Evolutionary conservation across 2,888 invertebrate species (phyloP), one percentile per base, ranked within the genome.

Genomic region (Rhorus exstirpatorius): DNA sequence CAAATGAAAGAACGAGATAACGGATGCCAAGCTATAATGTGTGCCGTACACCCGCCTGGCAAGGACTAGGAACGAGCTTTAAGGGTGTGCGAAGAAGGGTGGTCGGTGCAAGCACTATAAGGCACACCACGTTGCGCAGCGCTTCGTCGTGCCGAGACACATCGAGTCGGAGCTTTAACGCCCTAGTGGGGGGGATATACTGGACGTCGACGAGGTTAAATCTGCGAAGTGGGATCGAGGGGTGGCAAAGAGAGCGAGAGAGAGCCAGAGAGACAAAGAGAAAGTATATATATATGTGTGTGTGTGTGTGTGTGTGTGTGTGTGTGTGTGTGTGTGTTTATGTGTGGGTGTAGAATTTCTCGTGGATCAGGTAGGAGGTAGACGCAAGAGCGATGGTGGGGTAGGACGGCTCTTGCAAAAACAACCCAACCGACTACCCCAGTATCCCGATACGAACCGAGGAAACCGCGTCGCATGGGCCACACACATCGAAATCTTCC

Each of bases 401-500:
- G 65, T 41, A n/a, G 31, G 44, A 58, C 72, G 60, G 61, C 63
- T 83, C 74, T 84, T 87, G 89, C 88, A 88, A 89, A 89, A 89
- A 89, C 89, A 89, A 88, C 86, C 87, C 87, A 85, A 82, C 86
- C 84, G 86, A 84, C 84, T 85, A 87, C 86, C 86, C 87, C 89
- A 90, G 89, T 89, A 89, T 77, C 88, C 86, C 88, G 88, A 86
- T 87, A 87, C 86, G 86, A 85, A 79, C 87, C 85, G 88, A 83
- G 81, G 84, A 84, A 87, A 86, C 81, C 86, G 84, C 88, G 79
- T 85, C 84, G 84, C 87, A 84, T 84, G 85, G 84, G 81, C 81
- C 80, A 68, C 79, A 83, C 79, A 83, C 79, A 58, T 24, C 17
- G 46, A 31, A 26, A 46, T 79, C 12, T 49, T 53, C 31, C 10